Conservation (phyloP, 1,140 invertebrate genomes). For the Drosophila kohkoa region DNA sequence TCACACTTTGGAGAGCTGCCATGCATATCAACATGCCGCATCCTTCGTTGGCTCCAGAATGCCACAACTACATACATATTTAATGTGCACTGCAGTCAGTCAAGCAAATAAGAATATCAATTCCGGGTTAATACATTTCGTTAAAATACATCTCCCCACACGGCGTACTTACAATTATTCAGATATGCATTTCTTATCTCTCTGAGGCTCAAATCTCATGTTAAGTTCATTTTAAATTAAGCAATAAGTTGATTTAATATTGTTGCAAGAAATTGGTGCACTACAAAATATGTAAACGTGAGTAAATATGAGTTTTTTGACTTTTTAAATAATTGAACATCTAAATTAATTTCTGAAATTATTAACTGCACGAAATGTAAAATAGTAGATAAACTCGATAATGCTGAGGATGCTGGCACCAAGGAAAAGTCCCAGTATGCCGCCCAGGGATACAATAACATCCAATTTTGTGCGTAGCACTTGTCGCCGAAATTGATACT, state of each 20-base stretch:
- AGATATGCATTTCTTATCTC: background rate
- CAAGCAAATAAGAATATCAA: background rate
- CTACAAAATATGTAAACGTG: too few relatives aligned
- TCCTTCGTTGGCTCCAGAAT: background rate
- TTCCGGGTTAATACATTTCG: too few relatives aligned
- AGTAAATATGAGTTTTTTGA: too few relatives aligned
- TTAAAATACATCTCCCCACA: background rate
- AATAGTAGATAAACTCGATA: conserved; percentile 85
- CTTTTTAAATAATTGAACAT: too few relatives aligned
- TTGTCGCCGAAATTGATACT: conserved; percentile 85
- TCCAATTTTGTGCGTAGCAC: conserved; percentile 85
- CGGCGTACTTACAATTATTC: background rate
- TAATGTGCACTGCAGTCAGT: background rate
- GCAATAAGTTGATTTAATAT: too few relatives aligned
- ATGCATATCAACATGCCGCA: background rate
- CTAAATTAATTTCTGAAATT: conserved; percentile 15
- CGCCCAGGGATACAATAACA: conserved; percentile 85
- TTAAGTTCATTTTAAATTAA: background rate
- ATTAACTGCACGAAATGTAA: conserved; percentile 70
- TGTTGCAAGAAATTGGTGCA: too few relatives aligned
- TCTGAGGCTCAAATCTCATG: background rate
- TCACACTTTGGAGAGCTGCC: background rate
- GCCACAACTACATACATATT: background rate
- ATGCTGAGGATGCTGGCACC: conserved; percentile 86
- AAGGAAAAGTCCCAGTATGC: conserved; percentile 85